phyloP scores from a whole-genome alignment of 2,113 vertebrate species.

The Sapajus apella region DNA sequence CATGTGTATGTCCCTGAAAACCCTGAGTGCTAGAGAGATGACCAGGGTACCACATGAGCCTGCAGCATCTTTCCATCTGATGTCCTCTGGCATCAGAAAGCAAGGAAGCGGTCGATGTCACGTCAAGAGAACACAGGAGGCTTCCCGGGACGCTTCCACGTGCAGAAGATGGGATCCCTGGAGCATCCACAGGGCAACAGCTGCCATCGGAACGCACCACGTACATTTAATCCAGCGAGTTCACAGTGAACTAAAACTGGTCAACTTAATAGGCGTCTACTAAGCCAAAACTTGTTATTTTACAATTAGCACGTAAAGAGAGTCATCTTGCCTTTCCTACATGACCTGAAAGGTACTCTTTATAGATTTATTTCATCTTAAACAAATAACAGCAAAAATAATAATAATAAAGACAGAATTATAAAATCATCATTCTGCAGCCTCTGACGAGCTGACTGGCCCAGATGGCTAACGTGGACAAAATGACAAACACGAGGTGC shows the following conservation, averaged over 20 bases:
- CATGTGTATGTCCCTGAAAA: neutral
- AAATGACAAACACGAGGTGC: accelerated
- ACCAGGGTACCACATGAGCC: accelerated
- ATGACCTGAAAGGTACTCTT: neutral
- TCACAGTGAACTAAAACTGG: neutral
- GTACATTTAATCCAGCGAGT: neutral
- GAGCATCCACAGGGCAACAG: neutral
- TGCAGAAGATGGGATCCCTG: neutral
- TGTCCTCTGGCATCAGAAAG: neutral
- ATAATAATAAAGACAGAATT: neutral
- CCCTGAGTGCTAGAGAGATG: neutral
- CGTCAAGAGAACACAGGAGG: neutral
- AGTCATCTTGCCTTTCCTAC: neutral
- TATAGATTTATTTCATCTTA: neutral
- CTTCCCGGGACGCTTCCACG: neutral
- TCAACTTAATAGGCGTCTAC: neutral
- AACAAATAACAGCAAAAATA: neutral
- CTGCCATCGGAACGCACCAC: neutral
- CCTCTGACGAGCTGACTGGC: accelerated
- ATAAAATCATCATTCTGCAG: neutral
- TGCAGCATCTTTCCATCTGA: neutral
- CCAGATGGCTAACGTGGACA: accelerated
- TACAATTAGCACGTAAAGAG: neutral
- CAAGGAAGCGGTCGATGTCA: accelerated
- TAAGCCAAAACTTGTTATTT: neutral